A percentile compares a stretch with the other conserved stretches of the same genome.
Conservation (phyloP, 2,888 invertebrate genomes). For the Lissonota sp. region DNA sequence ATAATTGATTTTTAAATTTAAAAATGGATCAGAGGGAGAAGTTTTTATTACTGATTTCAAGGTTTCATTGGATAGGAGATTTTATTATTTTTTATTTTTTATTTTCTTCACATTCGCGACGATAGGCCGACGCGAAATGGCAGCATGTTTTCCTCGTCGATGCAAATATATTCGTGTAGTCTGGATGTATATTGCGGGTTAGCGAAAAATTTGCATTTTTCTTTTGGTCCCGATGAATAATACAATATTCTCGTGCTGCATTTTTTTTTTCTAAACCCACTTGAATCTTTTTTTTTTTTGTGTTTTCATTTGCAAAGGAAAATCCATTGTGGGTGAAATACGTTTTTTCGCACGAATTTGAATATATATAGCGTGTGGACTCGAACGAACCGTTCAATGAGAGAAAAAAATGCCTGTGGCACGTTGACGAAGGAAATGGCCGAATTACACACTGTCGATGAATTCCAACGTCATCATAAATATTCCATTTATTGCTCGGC, state of each 20-base stretch:
- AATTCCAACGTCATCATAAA: conserved; percentile 19
- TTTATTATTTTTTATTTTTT: neutral
- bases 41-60: too few species aligned
- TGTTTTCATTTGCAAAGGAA: neutral
- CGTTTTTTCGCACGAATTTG: neutral
- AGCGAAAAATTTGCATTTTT: conserved; percentile 24
- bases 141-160: neutral
- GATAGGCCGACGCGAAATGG: neutral
- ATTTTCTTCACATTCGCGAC: neutral
- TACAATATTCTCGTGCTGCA: conserved; percentile 8
- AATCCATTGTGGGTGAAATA: neutral
- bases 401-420: conserved; percentile 17
- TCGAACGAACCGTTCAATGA: conserved; percentile 1
- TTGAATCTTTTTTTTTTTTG: neutral
- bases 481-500: conserved; percentile 17
- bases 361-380: neutral
- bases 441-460: conserved; percentile 36
- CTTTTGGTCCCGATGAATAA: conserved; percentile 15
- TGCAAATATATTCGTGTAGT: conserved; percentile 1
- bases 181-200: neutral
- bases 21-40: too few species aligned
- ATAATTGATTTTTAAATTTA: too few species aligned
- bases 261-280: conserved; percentile 12
- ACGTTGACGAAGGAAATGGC: conserved; percentile 23
- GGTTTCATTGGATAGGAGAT: neutral